These are phyloP conservation scores for Folsomia manolachei DNA, from an alignment of 2,888 invertebrate genomes.

Conservation along the genomic window DNA sequence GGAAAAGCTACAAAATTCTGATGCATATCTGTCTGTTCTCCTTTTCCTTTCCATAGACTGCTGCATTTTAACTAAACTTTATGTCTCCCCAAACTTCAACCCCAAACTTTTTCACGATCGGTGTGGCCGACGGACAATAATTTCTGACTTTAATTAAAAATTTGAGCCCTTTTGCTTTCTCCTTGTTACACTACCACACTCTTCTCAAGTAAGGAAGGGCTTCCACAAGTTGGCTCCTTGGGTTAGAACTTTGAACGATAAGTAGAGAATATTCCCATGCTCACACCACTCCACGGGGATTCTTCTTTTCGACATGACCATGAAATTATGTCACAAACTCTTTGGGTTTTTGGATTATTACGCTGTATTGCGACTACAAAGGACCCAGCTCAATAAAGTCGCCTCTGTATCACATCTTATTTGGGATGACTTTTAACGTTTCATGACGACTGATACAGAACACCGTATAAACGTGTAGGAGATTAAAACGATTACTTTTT, in stretches of 20 bases:
- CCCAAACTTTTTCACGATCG: slow-evolving; percentile 36
- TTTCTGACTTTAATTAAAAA: slow-evolving; percentile 49
- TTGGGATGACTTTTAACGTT: no score
- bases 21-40: not conserved
- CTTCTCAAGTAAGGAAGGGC: not conserved
- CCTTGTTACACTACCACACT: not conserved
- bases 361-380: no score
- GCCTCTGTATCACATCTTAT: no score
- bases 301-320: no score
- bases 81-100: not conserved
- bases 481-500: no score
- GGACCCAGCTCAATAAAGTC: no score
- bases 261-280: not conserved
- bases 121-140: slow-evolving; percentile 48
- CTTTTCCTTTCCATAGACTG: not conserved
- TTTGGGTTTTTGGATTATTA: no score
- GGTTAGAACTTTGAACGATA: not conserved
- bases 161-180: slow-evolving; percentile 26
- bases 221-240: not conserved
- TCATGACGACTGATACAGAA: no score
- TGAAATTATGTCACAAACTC: no score
- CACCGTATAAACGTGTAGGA: no score
- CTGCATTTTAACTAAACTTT: not conserved
- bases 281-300: no score
- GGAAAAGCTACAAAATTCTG: slow-evolving; percentile 15